Evolutionary conservation across 2,113 vertebrate species (phyloP).

Genomic region (Delphinus delphis): DNA sequence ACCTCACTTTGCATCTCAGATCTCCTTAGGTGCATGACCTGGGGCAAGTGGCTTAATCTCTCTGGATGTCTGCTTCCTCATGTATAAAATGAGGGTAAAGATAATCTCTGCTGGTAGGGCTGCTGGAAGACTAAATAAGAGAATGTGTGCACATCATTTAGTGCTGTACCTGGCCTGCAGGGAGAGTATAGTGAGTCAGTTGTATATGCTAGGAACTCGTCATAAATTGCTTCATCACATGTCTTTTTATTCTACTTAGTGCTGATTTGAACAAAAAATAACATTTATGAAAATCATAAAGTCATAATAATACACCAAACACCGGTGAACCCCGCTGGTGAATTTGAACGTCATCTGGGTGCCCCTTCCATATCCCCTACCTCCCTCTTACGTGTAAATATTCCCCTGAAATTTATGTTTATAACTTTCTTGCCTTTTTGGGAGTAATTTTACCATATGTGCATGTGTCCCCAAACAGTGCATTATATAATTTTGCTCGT

Average conservation of each 20-base stretch:
- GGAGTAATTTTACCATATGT: background rate
- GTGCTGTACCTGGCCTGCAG: background rate
- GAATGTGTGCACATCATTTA: background rate
- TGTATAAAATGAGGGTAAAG: background rate
- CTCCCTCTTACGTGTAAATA: background rate
- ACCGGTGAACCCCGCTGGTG: background rate
- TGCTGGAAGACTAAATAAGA: background rate
- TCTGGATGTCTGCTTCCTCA: background rate
- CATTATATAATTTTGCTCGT: background rate
- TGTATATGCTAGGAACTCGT: background rate
- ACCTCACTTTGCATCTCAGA: background rate
- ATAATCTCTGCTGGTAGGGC: background rate
- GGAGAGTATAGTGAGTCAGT: background rate
- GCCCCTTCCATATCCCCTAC: background rate
- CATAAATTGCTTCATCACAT: background rate
- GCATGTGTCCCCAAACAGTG: background rate
- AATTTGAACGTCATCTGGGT: background rate
- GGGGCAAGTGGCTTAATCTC: background rate
- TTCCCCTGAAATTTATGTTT: background rate
- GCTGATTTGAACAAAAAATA: constrained; percentile 16
- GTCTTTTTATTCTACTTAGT: background rate
- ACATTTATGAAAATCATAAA: background rate
- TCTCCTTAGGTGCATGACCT: background rate
- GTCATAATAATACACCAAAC: background rate
- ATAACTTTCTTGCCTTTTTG: background rate